Evolutionary conservation across 2,113 vertebrate genomes (phyloP), one percentile per base, ranked within the genome.

Genomic region (Merops nubicus): DNA sequence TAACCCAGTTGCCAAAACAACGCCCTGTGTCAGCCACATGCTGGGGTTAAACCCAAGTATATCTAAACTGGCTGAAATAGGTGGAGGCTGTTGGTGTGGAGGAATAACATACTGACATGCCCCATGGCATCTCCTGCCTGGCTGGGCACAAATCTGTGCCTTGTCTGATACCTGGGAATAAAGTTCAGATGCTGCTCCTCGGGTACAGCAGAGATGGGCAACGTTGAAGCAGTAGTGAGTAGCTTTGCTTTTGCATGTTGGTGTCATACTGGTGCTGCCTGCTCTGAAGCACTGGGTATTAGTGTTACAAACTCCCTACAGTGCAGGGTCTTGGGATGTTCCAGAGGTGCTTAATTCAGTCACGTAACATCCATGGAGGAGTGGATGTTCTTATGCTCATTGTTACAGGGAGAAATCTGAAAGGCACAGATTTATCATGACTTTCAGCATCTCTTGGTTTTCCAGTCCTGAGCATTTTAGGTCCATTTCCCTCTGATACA

Each of bases 201-300:
- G 17, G 54, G 47, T 70, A 47, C 78, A 85, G 82, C 96, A 84
- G 95, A 86, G 90, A 70, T 86, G 93, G 85, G 88, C 82, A 86
- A 59, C 11, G 8, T 13, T 47, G 47, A 56, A 43, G 17, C 11
- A 7, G 8, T 4, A 28, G 33, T 42, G 11, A 47, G 23, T 38
- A 57, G 68, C 89, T 95, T 95, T 48, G 92, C 84, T 82, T 74
- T n/a, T 69, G 85, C 89, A 53, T 29, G 40, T 76, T n/a, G 9
- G n/a, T 69, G 53, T 60, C 70, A 21, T 7, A 1, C 67, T 22
- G 15, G 74, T 64, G 81, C 78, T 94, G 94, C 80, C 91, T 81
- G 77, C 91, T 43, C 2, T 42, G 73, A 36, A 29, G 73, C 53
- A 25, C 63, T 51, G 28, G 74, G 51, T 19, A 40, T 2, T 67